Conservation (phyloP, 2,888 invertebrate species). For the Rhopalosiphum nymphaeae region DNA sequence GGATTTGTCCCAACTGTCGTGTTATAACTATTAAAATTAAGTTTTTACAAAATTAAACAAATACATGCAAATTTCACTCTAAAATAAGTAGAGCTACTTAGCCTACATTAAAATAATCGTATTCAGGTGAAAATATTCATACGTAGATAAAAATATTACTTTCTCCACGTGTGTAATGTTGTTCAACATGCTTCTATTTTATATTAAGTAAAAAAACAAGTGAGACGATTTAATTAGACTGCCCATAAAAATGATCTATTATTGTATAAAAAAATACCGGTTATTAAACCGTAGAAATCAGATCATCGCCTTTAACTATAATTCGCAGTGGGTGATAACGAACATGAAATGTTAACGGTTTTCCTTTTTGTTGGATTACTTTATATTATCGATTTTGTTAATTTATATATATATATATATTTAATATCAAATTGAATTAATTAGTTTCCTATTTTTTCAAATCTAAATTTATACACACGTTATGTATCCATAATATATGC, state of each 20-base stretch:
- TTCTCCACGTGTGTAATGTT: constrained; percentile 40
- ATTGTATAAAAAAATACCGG: constrained; percentile 34
- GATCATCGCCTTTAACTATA: not conserved
- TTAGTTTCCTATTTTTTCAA: not conserved
- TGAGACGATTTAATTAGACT: constrained; percentile 42
- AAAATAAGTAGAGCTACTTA: constrained; percentile 12
- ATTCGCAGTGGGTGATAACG: constrained; percentile 28
- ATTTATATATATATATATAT: not conserved
- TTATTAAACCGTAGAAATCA: constrained; percentile 49
- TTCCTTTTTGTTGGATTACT: not conserved
- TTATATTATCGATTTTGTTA: not conserved
- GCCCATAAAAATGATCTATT: not conserved
- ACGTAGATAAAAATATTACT: constrained; percentile 39
- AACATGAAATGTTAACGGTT: not conserved
- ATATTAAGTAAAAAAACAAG: constrained; percentile 13
- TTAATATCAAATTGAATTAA: not conserved
- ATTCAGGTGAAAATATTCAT: constrained; percentile 38
- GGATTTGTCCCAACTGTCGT: not conserved
- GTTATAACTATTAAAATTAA: not conserved
- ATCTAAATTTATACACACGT: not conserved
- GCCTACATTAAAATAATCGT: not conserved
- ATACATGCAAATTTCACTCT: not conserved
- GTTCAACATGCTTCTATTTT: constrained; percentile 26
- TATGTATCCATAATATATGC: not conserved
- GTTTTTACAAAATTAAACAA: not conserved